Base-by-base conservation (phyloP, 1,140 invertebrate genomes). In the Phocides pigmalion region DNA sequence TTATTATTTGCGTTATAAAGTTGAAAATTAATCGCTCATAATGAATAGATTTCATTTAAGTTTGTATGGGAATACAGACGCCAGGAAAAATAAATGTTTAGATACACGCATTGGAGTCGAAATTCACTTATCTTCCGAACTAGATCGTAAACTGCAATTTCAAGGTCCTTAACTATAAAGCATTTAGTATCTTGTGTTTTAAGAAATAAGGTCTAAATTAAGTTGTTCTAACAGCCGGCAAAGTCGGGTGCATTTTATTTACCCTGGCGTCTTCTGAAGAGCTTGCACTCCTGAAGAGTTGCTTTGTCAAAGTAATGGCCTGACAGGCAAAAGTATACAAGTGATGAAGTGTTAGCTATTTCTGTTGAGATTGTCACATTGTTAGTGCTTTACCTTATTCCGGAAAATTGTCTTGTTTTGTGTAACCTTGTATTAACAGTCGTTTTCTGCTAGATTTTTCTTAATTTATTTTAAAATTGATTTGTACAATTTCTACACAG, bases 271-370 rank as follows among this genome's bases (percentile, higher is more conserved):
- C 28, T 47, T 37, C 42, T 61, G 46, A 61, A 59, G 32, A 61
- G 19, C 22, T 25, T 17, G 56, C 42, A 47, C 42, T 49, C 28
- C 25, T 14, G 56, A 46, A 46, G 44, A 12, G 42, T 47, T 49
- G 15, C 28, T 61, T 47, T 59, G 25, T 59, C 17, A 37, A 16
- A 32, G 47, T 35, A 51, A 51, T 15, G 14, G 28, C 37, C 9
- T 61, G 56, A 47, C 44, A 61, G 28, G 42, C 44, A 61, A 59
- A 47, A 59, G 56, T 47, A 59, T 59, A 17, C 16, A 20, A 32
- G 56, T 47, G 56, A 59, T 59, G 28, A 59, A 59, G 56, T 37
- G 56, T 46, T 20, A 12, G 42, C 39, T 47, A 47, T 59, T 47
- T 47, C 28, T 17, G 16, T 32, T 58, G 39, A n/a, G 14, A 58